phyloP scores from a whole-genome alignment of 2,797 vertebrate species.

The Molossus molossus region DNA sequence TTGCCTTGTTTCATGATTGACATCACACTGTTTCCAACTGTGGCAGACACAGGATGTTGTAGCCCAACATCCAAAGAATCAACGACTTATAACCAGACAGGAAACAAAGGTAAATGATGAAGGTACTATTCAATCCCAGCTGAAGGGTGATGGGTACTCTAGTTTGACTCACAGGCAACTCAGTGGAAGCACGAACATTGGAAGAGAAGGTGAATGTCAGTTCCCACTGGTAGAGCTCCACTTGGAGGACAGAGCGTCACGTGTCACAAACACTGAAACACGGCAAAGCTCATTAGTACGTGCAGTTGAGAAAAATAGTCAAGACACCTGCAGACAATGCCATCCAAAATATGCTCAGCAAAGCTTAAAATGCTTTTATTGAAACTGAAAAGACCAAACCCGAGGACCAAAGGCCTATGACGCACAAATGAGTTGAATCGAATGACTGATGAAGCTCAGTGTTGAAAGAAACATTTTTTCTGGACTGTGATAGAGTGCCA shows the following conservation, averaged over 20 bases:
- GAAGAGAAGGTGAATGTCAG: neutral
- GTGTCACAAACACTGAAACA: neutral
- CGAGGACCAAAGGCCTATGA: neutral
- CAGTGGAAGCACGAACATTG: neutral
- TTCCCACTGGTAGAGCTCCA: neutral
- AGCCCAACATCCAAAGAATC: neutral
- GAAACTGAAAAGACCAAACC: conserved; percentile 18
- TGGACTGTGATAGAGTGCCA: conserved; percentile 63
- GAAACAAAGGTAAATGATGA: neutral
- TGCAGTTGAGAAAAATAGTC: neutral
- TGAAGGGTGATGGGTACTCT: neutral
- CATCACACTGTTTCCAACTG: neutral
- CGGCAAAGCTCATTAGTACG: neutral
- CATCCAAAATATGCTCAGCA: neutral
- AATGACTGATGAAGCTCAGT: conserved; percentile 61
- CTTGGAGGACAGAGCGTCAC: neutral
- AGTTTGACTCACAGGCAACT: neutral
- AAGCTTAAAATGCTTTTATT: neutral
- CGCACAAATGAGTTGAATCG: neutral
- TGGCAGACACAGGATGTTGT: neutral
- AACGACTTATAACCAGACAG: neutral
- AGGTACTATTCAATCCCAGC: neutral
- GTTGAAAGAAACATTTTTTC: conserved; percentile 69
- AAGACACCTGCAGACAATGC: neutral
- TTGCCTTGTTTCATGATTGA: neutral